Percentiles rank a stretch among this genome's conserved stretches.
These are phyloP conservation scores for Abramis brama DNA, from an alignment of 2,113 vertebrate genomes.

Conservation along the genomic window DNA sequence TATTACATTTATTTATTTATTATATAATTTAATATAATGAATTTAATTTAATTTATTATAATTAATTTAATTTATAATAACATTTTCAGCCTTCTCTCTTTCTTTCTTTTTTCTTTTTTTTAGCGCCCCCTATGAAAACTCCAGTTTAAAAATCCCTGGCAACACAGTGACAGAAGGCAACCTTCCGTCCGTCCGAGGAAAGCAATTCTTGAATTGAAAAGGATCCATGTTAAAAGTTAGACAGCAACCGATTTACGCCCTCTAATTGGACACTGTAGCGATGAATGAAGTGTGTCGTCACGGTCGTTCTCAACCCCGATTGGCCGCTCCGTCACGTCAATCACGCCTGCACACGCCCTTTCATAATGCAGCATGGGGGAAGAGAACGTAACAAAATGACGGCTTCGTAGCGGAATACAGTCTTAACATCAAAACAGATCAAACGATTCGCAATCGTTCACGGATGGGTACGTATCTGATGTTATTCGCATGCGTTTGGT, in stretches of 20 bases:
- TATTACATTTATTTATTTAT: too few relatives aligned
- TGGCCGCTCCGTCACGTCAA: conserved; percentile 59
- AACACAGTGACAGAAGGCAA: background rate
- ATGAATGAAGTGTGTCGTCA: conserved; percentile 26
- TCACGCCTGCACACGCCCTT: conserved; percentile 66
- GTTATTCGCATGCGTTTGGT: background rate
- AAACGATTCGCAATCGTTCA: background rate
- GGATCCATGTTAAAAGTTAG: background rate
- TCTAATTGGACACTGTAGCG: conserved; percentile 62
- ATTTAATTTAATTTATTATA: too few relatives aligned
- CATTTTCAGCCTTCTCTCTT: too few relatives aligned
- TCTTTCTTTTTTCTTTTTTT: too few relatives aligned
- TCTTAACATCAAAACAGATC: conserved; percentile 13
- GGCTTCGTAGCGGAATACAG: conserved; percentile 55
- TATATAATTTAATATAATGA: too few relatives aligned
- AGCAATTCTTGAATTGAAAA: conserved; percentile 7
- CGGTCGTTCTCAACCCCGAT: conserved; percentile 47
- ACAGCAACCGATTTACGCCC: too few relatives aligned
- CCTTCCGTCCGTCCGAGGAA: background rate
- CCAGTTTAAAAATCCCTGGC: background rate
- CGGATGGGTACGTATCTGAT: conserved; percentile 32
- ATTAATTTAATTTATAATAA: too few relatives aligned
- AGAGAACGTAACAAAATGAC: conserved; percentile 71
- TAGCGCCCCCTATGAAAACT: background rate
- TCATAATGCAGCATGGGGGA: conserved; percentile 83